A percentile compares a stretch with the other conserved stretches of the same genome.
phyloP scores from a whole-genome alignment of 1,140 invertebrate genomes.

The Leptinotarsa defecta region DNA sequence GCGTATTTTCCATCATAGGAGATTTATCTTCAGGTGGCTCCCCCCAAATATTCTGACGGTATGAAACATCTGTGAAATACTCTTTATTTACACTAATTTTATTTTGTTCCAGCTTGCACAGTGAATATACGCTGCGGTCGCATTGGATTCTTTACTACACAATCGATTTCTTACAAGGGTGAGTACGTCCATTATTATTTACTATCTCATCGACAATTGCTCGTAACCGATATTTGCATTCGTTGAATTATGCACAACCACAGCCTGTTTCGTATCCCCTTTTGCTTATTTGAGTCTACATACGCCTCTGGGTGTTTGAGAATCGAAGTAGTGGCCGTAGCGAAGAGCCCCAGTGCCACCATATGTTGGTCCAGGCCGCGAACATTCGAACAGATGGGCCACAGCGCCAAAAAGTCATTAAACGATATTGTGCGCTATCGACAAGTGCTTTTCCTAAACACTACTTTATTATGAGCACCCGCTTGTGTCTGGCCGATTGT shows the following conservation, averaged over 20 bases:
- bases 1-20: too few relatives aligned
- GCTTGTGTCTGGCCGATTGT: not conserved
- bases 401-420: constrained; percentile 57
- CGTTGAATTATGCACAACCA: not conserved
- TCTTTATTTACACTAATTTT: too few relatives aligned
- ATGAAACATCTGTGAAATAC: too few relatives aligned
- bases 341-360: constrained; percentile 45
- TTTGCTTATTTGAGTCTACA: not conserved
- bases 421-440: constrained; percentile 52
- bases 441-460: constrained; percentile 51
- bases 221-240: not conserved
- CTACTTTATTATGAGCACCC: constrained; percentile 43
- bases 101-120: too few relatives aligned
- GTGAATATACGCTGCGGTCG: too few relatives aligned
- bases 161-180: too few relatives aligned
- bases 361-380: constrained; percentile 55
- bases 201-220: too few relatives aligned
- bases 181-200: too few relatives aligned
- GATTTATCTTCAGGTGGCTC: too few relatives aligned
- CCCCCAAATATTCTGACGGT: too few relatives aligned
- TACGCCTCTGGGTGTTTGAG: constrained; percentile 31
- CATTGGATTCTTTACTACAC: too few relatives aligned
- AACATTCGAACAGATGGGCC: constrained; percentile 56
- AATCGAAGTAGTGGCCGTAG: constrained; percentile 29
- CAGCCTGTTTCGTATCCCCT: not conserved